Percentiles rank a stretch among this genome's conserved stretches.
These are phyloP conservation scores for Eidolon helvum DNA, from an alignment of 2,113 vertebrate genomes.

Conservation along the genomic window DNA sequence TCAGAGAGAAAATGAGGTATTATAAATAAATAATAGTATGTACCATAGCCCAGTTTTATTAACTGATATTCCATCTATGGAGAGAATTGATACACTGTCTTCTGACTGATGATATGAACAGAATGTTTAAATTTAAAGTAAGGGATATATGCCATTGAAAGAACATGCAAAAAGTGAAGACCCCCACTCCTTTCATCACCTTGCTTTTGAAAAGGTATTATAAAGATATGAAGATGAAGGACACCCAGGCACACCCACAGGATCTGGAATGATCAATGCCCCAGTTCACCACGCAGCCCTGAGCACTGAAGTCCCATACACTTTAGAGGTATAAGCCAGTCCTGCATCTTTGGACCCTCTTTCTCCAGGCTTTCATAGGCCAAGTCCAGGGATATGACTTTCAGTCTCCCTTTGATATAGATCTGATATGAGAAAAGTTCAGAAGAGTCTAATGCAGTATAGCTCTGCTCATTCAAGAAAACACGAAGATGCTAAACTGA, in stretches of 20 bases:
- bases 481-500: background rate
- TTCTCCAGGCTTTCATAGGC: background rate
- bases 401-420: background rate
- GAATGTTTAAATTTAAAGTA: constrained; percentile 69
- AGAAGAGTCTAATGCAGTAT: background rate
- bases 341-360: background rate
- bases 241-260: background rate
- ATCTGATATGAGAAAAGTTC: background rate
- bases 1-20: constrained; percentile 57
- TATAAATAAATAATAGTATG: background rate
- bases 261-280: background rate
- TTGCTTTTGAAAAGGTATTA: background rate
- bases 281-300: background rate
- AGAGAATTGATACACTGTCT: constrained; percentile 39
- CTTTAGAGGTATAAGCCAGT: background rate
- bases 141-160: background rate
- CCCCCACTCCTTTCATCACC: background rate
- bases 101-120: constrained; percentile 43
- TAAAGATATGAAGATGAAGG: background rate
- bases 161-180: background rate
- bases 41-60: constrained; percentile 17
- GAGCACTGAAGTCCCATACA: background rate
- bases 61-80: constrained; percentile 13
- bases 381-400: background rate
- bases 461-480: background rate